Evolutionary conservation across 1,140 invertebrate genomes (phyloP).

Genomic region (Drosophila teissieri): DNA sequence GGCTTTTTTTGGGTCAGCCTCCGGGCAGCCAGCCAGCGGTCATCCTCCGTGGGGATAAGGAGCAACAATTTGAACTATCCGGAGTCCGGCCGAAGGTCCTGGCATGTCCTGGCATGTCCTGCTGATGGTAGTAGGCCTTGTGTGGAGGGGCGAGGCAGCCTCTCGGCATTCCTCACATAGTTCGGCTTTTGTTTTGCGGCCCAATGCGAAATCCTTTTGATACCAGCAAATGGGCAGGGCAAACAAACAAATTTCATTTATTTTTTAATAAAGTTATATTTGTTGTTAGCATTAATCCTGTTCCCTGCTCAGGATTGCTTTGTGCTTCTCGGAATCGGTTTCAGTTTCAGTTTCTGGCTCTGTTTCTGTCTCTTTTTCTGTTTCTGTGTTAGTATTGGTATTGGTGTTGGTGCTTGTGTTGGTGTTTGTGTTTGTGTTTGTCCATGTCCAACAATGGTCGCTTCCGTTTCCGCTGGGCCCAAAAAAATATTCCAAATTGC

Average conservation of each 20-base stretch:
- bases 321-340: background rate
- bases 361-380: no score
- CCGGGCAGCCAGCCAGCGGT: no score
- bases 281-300: slow-evolving; percentile 76
- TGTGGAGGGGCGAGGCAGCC: slow-evolving; percentile 26
- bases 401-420: slow-evolving; percentile 1
- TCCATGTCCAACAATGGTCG: slow-evolving; percentile 73
- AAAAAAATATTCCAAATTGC: slow-evolving; percentile 69
- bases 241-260: slow-evolving; percentile 76
- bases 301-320: slow-evolving; percentile 2
- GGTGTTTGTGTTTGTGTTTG: slow-evolving; percentile 59
- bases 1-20: slow-evolving; percentile 27
- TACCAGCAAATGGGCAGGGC: slow-evolving; percentile 31
- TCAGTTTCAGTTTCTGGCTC: slow-evolving; percentile 2
- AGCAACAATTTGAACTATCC: slow-evolving; percentile 70
- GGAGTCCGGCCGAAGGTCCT: slow-evolving; percentile 18
- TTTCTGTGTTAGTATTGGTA: no score
- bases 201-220: slow-evolving; percentile 57
- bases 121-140: slow-evolving; percentile 29
- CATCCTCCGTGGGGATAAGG: background rate
- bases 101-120: background rate
- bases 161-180: slow-evolving; percentile 67
- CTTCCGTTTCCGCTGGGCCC: slow-evolving; percentile 72
- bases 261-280: slow-evolving; percentile 84
- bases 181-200: slow-evolving; percentile 63